phyloP scores from a whole-genome alignment of 2,888 invertebrate genomes.

The Tubiluchus corallicola region DNA sequence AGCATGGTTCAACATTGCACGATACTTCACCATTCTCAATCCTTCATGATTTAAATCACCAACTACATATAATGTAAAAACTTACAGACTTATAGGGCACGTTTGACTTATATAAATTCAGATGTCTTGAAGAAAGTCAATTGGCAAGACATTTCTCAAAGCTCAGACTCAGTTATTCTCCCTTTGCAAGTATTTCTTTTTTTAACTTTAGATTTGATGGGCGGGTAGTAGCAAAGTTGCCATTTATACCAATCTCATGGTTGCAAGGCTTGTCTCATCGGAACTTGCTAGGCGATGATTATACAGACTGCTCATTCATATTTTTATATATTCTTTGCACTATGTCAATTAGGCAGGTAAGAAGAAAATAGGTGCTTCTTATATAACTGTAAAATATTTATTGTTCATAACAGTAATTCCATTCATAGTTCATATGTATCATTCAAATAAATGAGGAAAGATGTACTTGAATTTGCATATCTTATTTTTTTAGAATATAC shows the following conservation, averaged over 20 bases:
- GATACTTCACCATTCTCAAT: too few species aligned
- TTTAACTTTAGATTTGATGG: slow-evolving; percentile 68
- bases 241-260: slow-evolving; percentile 88
- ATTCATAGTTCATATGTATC: background rate
- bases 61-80: too few species aligned
- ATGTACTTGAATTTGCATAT: background rate
- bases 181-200: slow-evolving; percentile 6
- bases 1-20: too few species aligned
- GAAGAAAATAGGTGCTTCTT: background rate
- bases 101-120: too few species aligned
- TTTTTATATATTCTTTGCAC: slow-evolving; percentile 97
- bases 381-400: background rate
- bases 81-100: too few species aligned
- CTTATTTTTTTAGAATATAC: slow-evolving; percentile 65
- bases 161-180: too few species aligned
- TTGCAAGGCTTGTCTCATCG: slow-evolving; percentile 90
- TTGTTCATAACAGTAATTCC: background rate
- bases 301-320: slow-evolving; percentile 95
- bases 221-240: slow-evolving; percentile 84
- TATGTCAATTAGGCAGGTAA: slow-evolving; percentile 82
- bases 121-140: too few species aligned
- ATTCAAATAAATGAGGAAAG: too few species aligned
- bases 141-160: too few species aligned
- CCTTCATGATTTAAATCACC: too few species aligned
- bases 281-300: slow-evolving; percentile 87